These are phyloP conservation scores for Bothrops jararaca DNA, from an alignment of 2,113 vertebrate genomes.

Conservation along the genomic window DNA sequence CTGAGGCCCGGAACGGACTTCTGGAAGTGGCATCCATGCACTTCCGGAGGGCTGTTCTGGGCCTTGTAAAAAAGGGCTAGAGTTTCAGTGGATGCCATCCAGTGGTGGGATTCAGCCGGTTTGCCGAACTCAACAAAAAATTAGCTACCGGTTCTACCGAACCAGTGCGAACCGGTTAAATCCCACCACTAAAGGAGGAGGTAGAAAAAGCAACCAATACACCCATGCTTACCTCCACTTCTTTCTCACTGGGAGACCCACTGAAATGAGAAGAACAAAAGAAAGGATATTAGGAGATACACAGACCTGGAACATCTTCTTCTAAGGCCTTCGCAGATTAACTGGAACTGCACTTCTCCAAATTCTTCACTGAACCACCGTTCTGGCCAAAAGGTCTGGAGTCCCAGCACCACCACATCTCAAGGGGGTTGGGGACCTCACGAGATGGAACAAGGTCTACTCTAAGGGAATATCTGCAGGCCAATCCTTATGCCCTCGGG, in stretches of 20 bases:
- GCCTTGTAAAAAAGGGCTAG: too few species aligned
- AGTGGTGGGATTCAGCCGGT: too few species aligned
- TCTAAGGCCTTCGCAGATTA: neutral
- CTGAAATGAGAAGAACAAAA: constrained; percentile 64
- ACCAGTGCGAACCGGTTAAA: too few species aligned
- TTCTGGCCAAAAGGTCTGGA: neutral
- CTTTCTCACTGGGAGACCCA: constrained; percentile 81
- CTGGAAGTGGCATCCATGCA: too few species aligned
- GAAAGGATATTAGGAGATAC: constrained; percentile 5
- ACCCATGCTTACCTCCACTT: constrained; percentile 83
- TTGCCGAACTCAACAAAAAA: too few species aligned
- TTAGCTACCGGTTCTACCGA: too few species aligned
- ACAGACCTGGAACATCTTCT: neutral
- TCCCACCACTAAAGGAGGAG: neutral
- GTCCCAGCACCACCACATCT: neutral
- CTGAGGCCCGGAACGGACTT: too few species aligned
- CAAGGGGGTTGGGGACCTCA: neutral
- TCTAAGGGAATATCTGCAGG: neutral
- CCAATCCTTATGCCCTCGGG: neutral
- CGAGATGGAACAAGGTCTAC: neutral
- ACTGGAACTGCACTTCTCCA: neutral
- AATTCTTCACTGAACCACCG: neutral
- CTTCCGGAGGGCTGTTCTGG: too few species aligned
- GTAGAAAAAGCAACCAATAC: neutral
- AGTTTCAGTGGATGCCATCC: too few species aligned